phyloP scores from a whole-genome alignment of 2,797 vertebrate species.

The Salarias fasciatus region DNA sequence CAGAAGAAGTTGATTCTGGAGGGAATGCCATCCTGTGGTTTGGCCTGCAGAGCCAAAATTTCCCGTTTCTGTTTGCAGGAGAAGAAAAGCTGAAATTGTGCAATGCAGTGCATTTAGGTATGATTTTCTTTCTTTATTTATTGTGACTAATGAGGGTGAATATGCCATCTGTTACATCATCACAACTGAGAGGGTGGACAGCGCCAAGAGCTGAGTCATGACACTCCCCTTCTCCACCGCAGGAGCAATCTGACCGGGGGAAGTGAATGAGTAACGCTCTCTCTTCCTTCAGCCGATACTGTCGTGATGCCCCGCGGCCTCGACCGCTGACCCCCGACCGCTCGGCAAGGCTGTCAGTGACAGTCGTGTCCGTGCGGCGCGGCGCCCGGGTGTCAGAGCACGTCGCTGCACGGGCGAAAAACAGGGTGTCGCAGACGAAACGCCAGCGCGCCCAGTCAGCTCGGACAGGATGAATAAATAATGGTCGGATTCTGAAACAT shows the following conservation, averaged over 20 bases:
- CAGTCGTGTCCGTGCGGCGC: constrained; percentile 13
- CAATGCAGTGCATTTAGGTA: constrained; percentile 50
- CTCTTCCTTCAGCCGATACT: constrained; percentile 36
- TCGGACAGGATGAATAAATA: constrained; percentile 45
- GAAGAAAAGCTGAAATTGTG: constrained; percentile 36
- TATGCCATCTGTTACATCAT: constrained; percentile 73
- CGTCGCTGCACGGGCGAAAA: constrained; percentile 19
- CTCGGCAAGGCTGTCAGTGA: constrained; percentile 20
- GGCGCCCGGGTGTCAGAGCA: constrained; percentile 20
- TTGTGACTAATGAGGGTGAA: constrained; percentile 72
- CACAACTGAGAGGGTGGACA: constrained; percentile 58
- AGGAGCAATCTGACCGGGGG: constrained; percentile 47
- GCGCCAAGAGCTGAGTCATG: constrained; percentile 78
- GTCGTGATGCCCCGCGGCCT: constrained; percentile 45
- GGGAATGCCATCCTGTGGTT: background rate
- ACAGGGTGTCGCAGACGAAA: constrained; percentile 41
- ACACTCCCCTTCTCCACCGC: constrained; percentile 50
- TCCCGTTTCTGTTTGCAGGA: constrained; percentile 24
- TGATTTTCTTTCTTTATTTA: constrained; percentile 59
- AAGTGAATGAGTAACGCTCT: constrained; percentile 49
- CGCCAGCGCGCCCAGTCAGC: constrained; percentile 45
- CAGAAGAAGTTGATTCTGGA: constrained; percentile 21
- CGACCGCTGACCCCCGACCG: constrained; percentile 40
- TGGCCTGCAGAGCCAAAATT: constrained; percentile 28
- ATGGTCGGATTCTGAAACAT: constrained; percentile 28